Evolutionary conservation across 2,888 invertebrate genomes (phyloP).

Genomic region (Xanthorhoe designata): DNA sequence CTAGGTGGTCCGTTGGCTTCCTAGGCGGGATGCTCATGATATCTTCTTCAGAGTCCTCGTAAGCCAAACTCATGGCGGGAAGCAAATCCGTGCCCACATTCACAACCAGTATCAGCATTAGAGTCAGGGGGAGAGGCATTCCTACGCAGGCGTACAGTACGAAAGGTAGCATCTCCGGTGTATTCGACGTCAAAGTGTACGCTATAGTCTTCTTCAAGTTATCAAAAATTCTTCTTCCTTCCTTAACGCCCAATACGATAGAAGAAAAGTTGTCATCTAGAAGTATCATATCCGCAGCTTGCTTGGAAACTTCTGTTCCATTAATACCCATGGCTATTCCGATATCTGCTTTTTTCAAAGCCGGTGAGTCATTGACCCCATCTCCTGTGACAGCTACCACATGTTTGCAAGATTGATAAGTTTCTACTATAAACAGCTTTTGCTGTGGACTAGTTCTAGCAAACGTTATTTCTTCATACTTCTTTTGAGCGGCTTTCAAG

Average conservation of each 20-base stretch:
- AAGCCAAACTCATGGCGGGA: constrained; percentile 92
- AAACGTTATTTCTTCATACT: constrained; percentile 90
- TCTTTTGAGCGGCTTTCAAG: constrained; percentile 84
- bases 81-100: constrained; percentile 93
- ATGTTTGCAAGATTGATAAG: constrained; percentile 91
- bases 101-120: constrained; percentile 87
- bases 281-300: constrained; percentile 96
- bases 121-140: constrained; percentile 90
- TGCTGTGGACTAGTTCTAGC: constrained; percentile 90
- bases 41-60: constrained; percentile 91
- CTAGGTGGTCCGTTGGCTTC: constrained; percentile 82
- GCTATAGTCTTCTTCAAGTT: constrained; percentile 95
- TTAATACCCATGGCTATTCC: constrained; percentile 93
- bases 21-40: constrained; percentile 88
- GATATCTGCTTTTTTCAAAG: constrained; percentile 93
- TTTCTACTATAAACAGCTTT: constrained; percentile 90
- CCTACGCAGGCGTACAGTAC: constrained; percentile 89
- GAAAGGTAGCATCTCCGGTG: constrained; percentile 94
- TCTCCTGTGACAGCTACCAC: constrained; percentile 96
- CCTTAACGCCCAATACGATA: constrained; percentile 93
- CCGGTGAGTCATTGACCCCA: constrained; percentile 95
- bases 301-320: constrained; percentile 92
- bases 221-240: constrained; percentile 93
- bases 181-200: constrained; percentile 93
- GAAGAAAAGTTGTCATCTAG: constrained; percentile 96